These are phyloP conservation scores for Rotaria macrura DNA, from an alignment of 2,888 invertebrate species.

Conservation along the genomic window DNA sequence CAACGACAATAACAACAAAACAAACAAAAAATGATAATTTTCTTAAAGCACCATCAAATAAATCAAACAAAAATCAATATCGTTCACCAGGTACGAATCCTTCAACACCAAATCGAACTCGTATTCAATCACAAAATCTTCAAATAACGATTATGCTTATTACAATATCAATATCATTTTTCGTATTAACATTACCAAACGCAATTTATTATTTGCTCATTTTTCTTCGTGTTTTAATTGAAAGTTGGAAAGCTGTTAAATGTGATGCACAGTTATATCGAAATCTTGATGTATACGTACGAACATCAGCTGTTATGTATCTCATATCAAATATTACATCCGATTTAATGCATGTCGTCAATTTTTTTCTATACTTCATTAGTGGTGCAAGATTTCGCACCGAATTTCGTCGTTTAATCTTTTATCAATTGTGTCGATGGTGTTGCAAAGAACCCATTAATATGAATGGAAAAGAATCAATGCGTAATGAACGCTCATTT, in stretches of 20 bases:
- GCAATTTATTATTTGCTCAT: not conserved
- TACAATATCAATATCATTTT: not conserved
- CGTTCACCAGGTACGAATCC: not conserved
- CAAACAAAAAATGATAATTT: too few relatives aligned
- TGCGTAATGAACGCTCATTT: not conserved
- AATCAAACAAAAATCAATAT: not conserved
- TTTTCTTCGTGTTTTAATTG: not conserved
- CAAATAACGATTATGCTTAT: constrained; percentile 15
- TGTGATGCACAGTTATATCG: not conserved
- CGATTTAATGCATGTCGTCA: constrained; percentile 4
- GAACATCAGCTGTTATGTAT: not conserved
- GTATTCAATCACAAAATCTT: constrained; percentile 5
- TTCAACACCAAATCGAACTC: not conserved
- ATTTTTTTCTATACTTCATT: constrained; percentile 30
- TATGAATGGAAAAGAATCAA: not conserved
- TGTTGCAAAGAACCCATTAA: not conserved
- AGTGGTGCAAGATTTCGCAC: constrained; percentile 30
- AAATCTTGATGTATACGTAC: not conserved
- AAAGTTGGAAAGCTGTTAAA: constrained; percentile 1
- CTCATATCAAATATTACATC: not conserved
- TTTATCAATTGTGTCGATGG: not conserved
- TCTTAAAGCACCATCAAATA: not conserved
- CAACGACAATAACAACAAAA: not conserved
- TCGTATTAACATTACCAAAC: constrained; percentile 7
- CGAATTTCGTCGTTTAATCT: constrained; percentile 24